Percentiles rank a stretch among this genome's conserved stretches.
These are phyloP conservation scores for Euglossa dilemma DNA, from an alignment of 1,140 invertebrate species.

Conservation along the genomic window DNA sequence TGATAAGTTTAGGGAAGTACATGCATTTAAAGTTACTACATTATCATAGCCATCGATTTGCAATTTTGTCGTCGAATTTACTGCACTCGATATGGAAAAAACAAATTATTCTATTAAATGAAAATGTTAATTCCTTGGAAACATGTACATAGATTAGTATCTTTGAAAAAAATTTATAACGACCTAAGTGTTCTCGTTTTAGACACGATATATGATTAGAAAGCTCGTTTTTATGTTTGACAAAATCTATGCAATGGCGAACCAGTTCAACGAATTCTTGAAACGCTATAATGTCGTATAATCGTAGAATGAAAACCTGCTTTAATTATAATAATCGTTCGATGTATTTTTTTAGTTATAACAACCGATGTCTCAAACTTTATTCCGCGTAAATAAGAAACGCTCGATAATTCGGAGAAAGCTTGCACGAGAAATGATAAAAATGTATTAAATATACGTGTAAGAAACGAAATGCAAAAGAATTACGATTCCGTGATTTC, in stretches of 20 bases:
- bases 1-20: not conserved
- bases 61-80: not conserved
- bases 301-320: not conserved
- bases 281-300: not conserved
- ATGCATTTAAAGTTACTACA: not conserved
- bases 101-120: not conserved
- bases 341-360: too few species aligned
- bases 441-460: too few species aligned
- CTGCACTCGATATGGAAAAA: not conserved
- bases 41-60: not conserved
- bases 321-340: not conserved
- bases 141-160: not conserved
- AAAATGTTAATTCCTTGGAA: not conserved
- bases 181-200: not conserved
- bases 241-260: not conserved
- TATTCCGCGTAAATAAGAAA: too few species aligned
- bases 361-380: too few species aligned
- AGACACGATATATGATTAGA: constrained; percentile 13
- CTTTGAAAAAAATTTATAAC: not conserved
- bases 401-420: too few species aligned
- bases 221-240: not conserved
- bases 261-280: not conserved
- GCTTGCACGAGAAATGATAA: too few species aligned
- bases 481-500: not conserved
- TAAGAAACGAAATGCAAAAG: not conserved